Evolutionary conservation across 2,797 vertebrate genomes (phyloP).

Genomic region (Muscicapa striata): DNA sequence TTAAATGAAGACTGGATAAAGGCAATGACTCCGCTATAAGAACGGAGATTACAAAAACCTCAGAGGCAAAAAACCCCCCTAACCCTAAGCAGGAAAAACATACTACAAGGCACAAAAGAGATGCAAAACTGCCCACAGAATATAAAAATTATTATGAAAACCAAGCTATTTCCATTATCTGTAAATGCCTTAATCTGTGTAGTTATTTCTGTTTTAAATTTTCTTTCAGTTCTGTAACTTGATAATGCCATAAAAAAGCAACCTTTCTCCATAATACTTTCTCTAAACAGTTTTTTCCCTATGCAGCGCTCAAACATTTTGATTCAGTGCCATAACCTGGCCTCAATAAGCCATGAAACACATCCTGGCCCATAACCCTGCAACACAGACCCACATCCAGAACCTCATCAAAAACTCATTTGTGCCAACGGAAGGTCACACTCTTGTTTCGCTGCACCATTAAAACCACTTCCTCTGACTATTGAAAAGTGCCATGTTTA

Average conservation of each 20-base stretch:
- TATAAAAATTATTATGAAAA: background rate
- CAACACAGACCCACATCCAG: background rate
- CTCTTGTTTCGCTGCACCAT: background rate
- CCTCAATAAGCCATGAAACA: background rate
- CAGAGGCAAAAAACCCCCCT: fast-evolving
- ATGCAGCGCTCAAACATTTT: background rate
- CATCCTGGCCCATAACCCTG: background rate
- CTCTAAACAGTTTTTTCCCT: background rate
- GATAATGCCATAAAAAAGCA: background rate
- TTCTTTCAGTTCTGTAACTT: background rate
- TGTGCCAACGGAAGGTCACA: background rate
- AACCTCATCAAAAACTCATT: background rate
- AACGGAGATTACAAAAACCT: background rate
- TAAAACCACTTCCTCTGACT: constrained; percentile 22
- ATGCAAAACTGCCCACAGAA: background rate
- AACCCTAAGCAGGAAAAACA: background rate
- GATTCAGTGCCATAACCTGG: background rate
- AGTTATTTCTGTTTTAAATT: background rate
- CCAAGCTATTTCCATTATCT: background rate
- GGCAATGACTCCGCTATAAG: background rate
- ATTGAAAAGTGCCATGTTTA: background rate
- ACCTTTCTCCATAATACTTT: background rate
- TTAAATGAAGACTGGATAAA: background rate
- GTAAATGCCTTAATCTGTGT: background rate
- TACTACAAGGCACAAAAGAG: background rate